Percentiles rank a stretch among this genome's conserved stretches.
These are phyloP conservation scores for Cyanistes caeruleus DNA, from an alignment of 2,113 vertebrate genomes.

Conservation along the genomic window DNA sequence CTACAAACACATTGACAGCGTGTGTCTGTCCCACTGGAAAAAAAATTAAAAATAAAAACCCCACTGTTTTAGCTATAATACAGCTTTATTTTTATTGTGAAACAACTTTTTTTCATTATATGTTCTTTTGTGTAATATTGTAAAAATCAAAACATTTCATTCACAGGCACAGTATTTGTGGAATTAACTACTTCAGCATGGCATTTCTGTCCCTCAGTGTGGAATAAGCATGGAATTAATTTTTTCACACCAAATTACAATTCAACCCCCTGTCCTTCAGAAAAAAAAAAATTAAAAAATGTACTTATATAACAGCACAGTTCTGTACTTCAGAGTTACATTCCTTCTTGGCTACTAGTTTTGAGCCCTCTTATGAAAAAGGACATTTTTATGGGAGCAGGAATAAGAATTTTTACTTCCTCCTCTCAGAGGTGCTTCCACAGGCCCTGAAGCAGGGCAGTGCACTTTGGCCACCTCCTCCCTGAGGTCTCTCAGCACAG, in stretches of 20 bases:
- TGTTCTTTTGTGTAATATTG: not conserved
- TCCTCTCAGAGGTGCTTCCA: not conserved
- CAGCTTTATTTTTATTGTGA: not conserved
- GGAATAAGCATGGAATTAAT: not conserved
- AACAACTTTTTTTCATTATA: not conserved
- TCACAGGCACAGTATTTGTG: not conserved
- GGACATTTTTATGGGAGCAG: not conserved
- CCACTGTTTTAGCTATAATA: not conserved
- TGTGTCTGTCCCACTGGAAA: not conserved
- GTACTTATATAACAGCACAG: not conserved
- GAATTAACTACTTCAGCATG: not conserved
- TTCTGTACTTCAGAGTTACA: not conserved
- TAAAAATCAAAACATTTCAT: not conserved
- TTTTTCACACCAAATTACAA: not conserved
- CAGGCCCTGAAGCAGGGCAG: not conserved
- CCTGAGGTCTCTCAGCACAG: not conserved
- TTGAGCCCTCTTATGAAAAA: not conserved
- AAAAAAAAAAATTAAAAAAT: not conserved
- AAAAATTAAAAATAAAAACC: not conserved
- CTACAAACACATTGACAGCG: not conserved
- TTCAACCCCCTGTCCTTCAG: not conserved
- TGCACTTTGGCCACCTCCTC: not conserved
- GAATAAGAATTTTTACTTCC: not conserved
- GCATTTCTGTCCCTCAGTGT: not conserved
- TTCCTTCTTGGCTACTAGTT: not conserved